Evolutionary conservation across 2,797 vertebrate genomes (phyloP).

Genomic region (Cryptoblepharus egeriae): DNA sequence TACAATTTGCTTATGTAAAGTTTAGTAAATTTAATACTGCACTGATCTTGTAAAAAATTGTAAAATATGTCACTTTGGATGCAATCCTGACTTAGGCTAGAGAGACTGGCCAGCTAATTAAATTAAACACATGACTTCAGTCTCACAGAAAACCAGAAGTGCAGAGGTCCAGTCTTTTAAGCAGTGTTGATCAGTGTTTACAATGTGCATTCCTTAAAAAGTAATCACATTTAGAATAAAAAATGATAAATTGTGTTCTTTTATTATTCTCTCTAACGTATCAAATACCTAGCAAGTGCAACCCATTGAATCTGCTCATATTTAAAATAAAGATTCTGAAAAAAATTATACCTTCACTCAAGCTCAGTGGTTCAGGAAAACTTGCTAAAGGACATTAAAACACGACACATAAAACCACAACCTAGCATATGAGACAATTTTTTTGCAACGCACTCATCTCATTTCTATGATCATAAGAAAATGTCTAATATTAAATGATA

Average conservation of each 20-base stretch:
- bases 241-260: not conserved
- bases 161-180: not conserved
- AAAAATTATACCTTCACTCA: slow-evolving; percentile 49
- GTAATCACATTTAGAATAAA: not conserved
- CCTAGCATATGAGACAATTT: slow-evolving; percentile 48
- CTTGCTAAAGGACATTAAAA: not conserved
- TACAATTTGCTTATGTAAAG: no score
- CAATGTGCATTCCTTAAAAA: not conserved
- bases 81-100: no score
- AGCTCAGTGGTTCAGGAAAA: not conserved
- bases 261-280: not conserved
- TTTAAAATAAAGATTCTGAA: not conserved
- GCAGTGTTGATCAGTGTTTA: not conserved
- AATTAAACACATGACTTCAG: no score
- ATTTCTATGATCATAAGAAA: slow-evolving; percentile 72
- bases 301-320: not conserved
- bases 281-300: not conserved
- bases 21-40: no score
- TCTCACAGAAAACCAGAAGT: no score
- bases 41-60: no score
- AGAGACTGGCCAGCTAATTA: no score
- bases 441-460: slow-evolving; percentile 53
- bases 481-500: slow-evolving; percentile 76
- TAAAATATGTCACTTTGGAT: no score
- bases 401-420: slow-evolving; percentile 13